These are phyloP conservation scores for Ceriagrion tenellum DNA, from an alignment of 2,888 invertebrate species.

Conservation along the genomic window DNA sequence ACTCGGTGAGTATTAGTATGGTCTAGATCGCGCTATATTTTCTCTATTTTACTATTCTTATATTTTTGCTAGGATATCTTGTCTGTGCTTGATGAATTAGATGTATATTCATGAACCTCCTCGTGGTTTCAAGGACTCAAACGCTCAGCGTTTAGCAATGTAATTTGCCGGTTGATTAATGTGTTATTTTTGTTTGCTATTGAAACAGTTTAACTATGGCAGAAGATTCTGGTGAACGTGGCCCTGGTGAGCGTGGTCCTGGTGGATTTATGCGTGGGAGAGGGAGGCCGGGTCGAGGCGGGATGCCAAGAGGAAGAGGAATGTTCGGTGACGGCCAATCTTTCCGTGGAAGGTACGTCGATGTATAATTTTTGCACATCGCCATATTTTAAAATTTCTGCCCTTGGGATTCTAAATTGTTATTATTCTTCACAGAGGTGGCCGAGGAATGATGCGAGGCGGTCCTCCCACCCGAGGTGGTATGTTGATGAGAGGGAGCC, in stretches of 20 bases:
- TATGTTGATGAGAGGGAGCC: conserved; percentile 59
- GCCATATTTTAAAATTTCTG: no score
- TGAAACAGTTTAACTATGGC: neutral
- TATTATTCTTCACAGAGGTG: neutral
- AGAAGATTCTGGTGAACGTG: conserved; percentile 47
- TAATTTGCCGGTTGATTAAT: neutral
- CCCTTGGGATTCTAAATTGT: neutral
- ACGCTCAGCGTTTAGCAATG: neutral
- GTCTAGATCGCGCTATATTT: neutral
- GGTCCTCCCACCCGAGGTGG: conserved; percentile 53
- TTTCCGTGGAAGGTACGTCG: conserved; percentile 13
- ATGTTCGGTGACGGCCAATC: conserved; percentile 55
- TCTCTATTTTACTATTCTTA: neutral
- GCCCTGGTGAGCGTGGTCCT: neutral
- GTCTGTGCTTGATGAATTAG: neutral
- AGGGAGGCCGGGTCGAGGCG: conserved; percentile 47
- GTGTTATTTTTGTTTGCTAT: neutral
- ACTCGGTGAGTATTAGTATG: neutral
- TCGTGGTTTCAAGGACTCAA: neutral
- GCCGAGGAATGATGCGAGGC: conserved; percentile 57
- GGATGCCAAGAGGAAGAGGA: conserved; percentile 52
- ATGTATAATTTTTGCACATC: neutral
- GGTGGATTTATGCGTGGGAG: conserved; percentile 38
- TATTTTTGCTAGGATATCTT: neutral
- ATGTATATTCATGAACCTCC: neutral